A percentile compares a stretch with the other conserved stretches of the same genome.
phyloP scores from a whole-genome alignment of 2,888 invertebrate genomes.

The Pharmacophagus antenor region DNA sequence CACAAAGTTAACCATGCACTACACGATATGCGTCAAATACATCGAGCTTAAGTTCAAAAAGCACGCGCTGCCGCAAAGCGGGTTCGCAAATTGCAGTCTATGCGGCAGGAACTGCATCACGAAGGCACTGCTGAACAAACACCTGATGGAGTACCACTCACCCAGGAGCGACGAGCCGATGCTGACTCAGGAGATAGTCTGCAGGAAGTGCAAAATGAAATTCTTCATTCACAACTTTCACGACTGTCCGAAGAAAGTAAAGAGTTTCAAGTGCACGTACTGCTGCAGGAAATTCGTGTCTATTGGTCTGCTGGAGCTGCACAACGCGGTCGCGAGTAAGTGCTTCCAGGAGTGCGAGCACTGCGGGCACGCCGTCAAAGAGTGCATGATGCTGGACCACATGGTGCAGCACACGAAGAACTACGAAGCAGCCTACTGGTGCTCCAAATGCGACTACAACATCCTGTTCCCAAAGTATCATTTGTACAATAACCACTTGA shows the following conservation, averaged over 20 bases:
- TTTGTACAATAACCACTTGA: not conserved
- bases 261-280: not conserved
- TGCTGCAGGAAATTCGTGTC: conserved; percentile 4
- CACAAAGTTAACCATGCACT: not conserved
- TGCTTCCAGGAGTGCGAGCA: not conserved
- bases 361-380: not conserved
- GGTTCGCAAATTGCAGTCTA: not conserved
- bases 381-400: conserved; percentile 1
- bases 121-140: not conserved
- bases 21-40: conserved; percentile 1
- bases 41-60: not conserved
- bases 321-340: not conserved
- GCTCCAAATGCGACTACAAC: conserved; percentile 1
- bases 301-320: not conserved
- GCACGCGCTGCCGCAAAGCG: not conserved
- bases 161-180: conserved; percentile 5
- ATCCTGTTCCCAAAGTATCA: not conserved
- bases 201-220: not conserved
- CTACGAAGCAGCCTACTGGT: not conserved
- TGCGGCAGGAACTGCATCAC: not conserved
- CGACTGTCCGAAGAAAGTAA: conserved; percentile 5
- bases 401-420: conserved; percentile 3
- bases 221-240: not conserved
- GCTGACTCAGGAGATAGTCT: not conserved
- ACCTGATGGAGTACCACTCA: conserved; percentile 1